Conservation (phyloP, 1,140 invertebrate species). For the Cydia splendana region DNA sequence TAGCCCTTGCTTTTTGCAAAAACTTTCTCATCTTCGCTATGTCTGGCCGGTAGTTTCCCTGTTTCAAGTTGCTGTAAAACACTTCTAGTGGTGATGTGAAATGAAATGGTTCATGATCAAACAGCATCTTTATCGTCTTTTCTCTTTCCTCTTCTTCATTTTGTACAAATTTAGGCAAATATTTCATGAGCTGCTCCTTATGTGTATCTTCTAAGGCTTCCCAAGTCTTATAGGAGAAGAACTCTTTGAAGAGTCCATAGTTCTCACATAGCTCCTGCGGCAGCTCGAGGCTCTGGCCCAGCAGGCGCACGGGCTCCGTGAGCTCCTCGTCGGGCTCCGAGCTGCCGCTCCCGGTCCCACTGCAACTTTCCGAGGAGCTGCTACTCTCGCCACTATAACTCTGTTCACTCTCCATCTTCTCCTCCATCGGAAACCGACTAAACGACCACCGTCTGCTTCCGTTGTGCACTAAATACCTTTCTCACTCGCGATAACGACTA, state of each 20-base stretch:
- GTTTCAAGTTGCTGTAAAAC: conserved; percentile 85
- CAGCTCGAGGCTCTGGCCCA: conserved; percentile 79
- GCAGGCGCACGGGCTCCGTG: conserved; percentile 77
- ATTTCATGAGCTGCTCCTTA: conserved; percentile 82
- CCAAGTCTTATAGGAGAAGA: conserved; percentile 84
- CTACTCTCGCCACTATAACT: conserved; percentile 71
- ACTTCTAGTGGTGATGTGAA: conserved; percentile 86
- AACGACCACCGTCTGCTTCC: conserved; percentile 19
- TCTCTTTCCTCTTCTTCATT: conserved; percentile 85
- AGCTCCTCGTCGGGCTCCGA: conserved; percentile 79
- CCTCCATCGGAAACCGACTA: conserved; percentile 49
- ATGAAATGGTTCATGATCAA: conserved; percentile 85
- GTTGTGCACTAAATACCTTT: conserved; percentile 45
- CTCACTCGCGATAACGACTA: conserved; percentile 41
- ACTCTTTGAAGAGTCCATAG: conserved; percentile 83
- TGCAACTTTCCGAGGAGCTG: conserved; percentile 66
- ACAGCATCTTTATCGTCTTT: conserved; percentile 83
- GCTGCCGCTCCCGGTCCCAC: conserved; percentile 52
- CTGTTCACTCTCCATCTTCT: conserved; percentile 73
- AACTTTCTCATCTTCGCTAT: conserved; percentile 81
- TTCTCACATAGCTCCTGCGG: conserved; percentile 84
- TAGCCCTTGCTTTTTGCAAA: conserved; percentile 68
- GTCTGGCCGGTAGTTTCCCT: conserved; percentile 84
- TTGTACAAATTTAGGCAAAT: conserved; percentile 84
- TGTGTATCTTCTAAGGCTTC: conserved; percentile 82